Conservation (phyloP, 2,113 vertebrate genomes). For the Oxygymnocypris stewartii region DNA sequence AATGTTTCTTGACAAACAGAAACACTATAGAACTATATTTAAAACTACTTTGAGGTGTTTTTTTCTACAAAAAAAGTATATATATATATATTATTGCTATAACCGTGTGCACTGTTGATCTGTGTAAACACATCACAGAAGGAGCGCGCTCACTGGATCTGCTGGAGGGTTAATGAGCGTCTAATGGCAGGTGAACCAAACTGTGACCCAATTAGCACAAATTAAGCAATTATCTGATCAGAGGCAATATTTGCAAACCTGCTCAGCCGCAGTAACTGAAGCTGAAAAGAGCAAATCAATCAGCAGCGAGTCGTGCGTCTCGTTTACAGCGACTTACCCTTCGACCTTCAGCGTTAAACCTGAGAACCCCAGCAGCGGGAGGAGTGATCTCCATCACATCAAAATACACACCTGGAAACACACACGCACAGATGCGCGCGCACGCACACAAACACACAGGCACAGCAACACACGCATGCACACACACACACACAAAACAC, state of each 20-base stretch:
- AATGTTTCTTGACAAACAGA: too few species aligned
- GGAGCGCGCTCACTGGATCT: not conserved
- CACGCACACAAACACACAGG: not conserved
- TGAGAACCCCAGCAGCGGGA: conserved; percentile 79
- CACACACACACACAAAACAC: too few species aligned
- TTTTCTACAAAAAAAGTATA: too few species aligned
- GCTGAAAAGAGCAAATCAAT: conserved; percentile 2
- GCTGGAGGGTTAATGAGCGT: conserved; percentile 4
- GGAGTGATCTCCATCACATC: conserved; percentile 95
- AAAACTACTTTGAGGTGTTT: too few species aligned
- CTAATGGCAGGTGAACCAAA: not conserved
- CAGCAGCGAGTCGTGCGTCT: not conserved
- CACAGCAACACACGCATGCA: too few species aligned
- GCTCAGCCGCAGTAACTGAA: not conserved
- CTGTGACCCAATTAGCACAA: conserved; percentile 6
- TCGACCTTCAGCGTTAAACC: conserved; percentile 77
- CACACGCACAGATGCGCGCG: too few species aligned
- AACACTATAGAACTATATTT: too few species aligned
- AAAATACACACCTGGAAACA: conserved; percentile 83
- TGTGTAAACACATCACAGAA: not conserved
- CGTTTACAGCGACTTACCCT: conserved; percentile 69
- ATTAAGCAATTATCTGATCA: conserved; percentile 8
- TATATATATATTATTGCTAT: too few species aligned
- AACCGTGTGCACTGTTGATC: not conserved
- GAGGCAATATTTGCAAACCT: conserved; percentile 5